Evolutionary conservation across 2,888 invertebrate species (phyloP), one percentile per base, ranked within the genome.

Genomic region (Hydroisotoma schaefferi): DNA sequence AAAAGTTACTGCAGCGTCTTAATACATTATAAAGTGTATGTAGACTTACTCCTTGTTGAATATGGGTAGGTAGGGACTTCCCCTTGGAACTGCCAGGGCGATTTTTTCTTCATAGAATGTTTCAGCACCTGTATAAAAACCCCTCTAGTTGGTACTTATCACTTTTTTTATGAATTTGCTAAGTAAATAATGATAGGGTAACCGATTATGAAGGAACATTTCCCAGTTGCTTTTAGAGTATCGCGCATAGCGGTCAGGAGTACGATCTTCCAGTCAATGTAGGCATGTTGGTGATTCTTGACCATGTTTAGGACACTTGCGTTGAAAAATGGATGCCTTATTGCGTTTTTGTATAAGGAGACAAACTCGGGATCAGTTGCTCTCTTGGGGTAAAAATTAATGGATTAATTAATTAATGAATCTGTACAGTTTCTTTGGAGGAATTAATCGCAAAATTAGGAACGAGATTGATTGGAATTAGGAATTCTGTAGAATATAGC

Each of bases 211-310:
- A 81, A 88, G 75, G 87, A 85, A 65, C 92, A 93, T 55, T 80
- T 80, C 55, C 86, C 87, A 0, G 84, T 85, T 47, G 79, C 77
- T 12, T 84, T 76, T 64, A 84, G 86, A 61, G 86, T 84, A 1
- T 82, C 82, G 65, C 85, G 82, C 83, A 90, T 88, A 20, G 87
- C 78, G 70, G 84, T 85, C 67, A 85, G 82, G 12, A 92, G 81
- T 29, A 87, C 85, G 10, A 87, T 84, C 74, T 85, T 86, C 88
- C 92, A 90, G 74, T 91, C 90, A 51, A 93, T 83, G 61, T 87
- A 81, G 10, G 87, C 87, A 73, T 91, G 89, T 2, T 83, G 81
- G 0, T 87, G 83, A 0, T 76, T 75, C 54, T 85, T 82, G 0
- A 91, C 85, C 0, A 82, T 80, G 1, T 79, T 75, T 2, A 91